A percentile compares a stretch with the other conserved stretches of the same genome.
phyloP scores from a whole-genome alignment of 1,140 invertebrate genomes.

The Cryptotermes secundus region DNA sequence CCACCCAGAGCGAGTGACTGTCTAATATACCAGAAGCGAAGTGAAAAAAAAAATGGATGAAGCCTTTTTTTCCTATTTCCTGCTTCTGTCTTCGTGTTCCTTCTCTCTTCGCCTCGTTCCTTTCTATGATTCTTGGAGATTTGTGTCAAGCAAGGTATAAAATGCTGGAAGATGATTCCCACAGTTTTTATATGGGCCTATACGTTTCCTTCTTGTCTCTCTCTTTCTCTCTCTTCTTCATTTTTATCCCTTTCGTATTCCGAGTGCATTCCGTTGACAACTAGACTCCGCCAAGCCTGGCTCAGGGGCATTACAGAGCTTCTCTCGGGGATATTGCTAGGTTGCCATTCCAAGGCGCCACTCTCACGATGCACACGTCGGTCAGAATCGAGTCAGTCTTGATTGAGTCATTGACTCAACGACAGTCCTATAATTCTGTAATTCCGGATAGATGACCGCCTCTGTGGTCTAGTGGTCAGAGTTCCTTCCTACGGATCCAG shows the following conservation, averaged over 20 bases:
- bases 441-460: no score
- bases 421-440: no score
- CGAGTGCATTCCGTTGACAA: background rate
- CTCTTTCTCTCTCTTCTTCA: background rate
- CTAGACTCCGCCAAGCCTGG: background rate
- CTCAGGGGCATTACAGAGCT: background rate
- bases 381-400: background rate
- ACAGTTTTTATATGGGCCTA: background rate
- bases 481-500: no score
- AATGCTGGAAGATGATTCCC: slow-evolving; percentile 26
- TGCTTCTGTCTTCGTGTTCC: background rate
- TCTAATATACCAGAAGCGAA: background rate
- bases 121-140: slow-evolving; percentile 21
- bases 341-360: background rate
- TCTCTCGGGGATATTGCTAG: background rate
- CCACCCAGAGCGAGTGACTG: background rate
- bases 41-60: slow-evolving; percentile 25
- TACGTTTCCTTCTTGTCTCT: background rate
- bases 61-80: slow-evolving; percentile 15
- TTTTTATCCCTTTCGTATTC: background rate
- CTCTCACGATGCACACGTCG: background rate
- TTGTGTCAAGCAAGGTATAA: slow-evolving; percentile 29
- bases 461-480: no score
- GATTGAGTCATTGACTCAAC: background rate
- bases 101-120: background rate